Conservation (phyloP, 2,888 invertebrate species). For the Gandaritis pyraliata region DNA sequence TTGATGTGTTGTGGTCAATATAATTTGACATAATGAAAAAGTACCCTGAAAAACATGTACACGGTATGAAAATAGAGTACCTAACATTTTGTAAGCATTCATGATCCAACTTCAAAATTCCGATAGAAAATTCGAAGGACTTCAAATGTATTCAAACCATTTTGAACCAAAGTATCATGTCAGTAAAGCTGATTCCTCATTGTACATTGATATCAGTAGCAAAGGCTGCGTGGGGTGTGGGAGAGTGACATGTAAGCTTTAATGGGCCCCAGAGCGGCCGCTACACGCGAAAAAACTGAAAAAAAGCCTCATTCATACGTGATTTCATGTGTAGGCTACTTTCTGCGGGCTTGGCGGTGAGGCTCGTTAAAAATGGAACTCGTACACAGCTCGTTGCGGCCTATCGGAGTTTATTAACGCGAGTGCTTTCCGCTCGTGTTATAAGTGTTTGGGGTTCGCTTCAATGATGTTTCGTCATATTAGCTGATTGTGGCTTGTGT, state of each 20-base stretch:
- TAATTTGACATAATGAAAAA: no score
- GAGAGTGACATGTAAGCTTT: conserved; percentile 83
- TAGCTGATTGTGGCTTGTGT: conserved; percentile 4
- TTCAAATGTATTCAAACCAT: neutral
- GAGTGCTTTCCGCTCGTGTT: conserved; percentile 56
- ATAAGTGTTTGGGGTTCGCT: conserved; percentile 58
- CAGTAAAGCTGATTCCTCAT: conserved; percentile 6
- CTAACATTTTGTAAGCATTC: no score
- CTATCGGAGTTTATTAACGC: conserved; percentile 79
- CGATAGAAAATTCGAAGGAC: neutral
- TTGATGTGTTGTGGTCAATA: no score
- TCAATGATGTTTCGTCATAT: conserved; percentile 27
- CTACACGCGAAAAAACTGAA: conserved; percentile 81
- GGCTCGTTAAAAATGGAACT: conserved; percentile 82
- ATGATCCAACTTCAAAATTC: no score
- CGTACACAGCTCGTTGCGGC: conserved; percentile 79
- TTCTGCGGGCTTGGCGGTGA: conserved; percentile 78
- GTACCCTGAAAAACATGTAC: no score
- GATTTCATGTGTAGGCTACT: conserved; percentile 84
- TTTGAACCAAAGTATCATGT: neutral
- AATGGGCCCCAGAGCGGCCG: conserved; percentile 78
- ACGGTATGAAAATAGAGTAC: no score
- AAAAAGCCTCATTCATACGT: conserved; percentile 82
- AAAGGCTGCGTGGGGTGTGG: conserved; percentile 48
- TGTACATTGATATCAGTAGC: conserved; percentile 28